Base-by-base conservation (phyloP, 2,888 invertebrate genomes). In the Noctua fimbriata region DNA sequence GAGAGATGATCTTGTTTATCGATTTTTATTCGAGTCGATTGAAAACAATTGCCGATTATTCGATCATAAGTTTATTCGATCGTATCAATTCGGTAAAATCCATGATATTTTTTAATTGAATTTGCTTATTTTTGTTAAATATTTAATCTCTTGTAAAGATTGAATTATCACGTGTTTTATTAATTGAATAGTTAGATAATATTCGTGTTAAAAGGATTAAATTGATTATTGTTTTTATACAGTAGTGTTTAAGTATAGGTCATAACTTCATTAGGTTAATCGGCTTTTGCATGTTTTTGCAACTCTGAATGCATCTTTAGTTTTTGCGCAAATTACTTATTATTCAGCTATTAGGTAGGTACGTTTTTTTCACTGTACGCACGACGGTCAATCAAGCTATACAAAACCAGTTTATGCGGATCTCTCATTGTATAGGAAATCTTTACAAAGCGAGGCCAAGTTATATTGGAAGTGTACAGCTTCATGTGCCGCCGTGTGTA, bases 171-270 rank as follows among this genome's bases (percentile, higher is more conserved):
- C 28, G 65, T 72, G 65, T 76, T 66, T 6, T 63, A 21, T 58
- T 76, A 76, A 83, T 83, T 69, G 21, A 86, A 72, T 60, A 58
- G 44, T 28, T 49, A 24, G 7, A 47, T 70, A 1, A 70, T 63
- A n/a, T 52, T 73, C 32, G 58, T 60, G 69, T 73, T 66, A 49
- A n/a, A 58, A 83, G 66, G 71, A 73, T 73, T 84, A 73, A 52
- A 71, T 71, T 78, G 70, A 63, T 82, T 83, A 36, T 71, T 71
- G 70, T 83, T 87, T 87, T 83, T 74, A 36, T 66, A 70, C 55
- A 65, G 65, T 70, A 82, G 73, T 70, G 69, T 65, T 66, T 49
- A 58, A 2, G 69, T 44, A 44, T 36, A 78, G 71, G 67, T 79
- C 58, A 74, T 24, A 52, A n/a, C 5, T n/a, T n/a, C 58, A 14